These are phyloP conservation scores for Panagrolaimus sp. DNA, from an alignment of 1,140 invertebrate species.

Conservation along the genomic window DNA sequence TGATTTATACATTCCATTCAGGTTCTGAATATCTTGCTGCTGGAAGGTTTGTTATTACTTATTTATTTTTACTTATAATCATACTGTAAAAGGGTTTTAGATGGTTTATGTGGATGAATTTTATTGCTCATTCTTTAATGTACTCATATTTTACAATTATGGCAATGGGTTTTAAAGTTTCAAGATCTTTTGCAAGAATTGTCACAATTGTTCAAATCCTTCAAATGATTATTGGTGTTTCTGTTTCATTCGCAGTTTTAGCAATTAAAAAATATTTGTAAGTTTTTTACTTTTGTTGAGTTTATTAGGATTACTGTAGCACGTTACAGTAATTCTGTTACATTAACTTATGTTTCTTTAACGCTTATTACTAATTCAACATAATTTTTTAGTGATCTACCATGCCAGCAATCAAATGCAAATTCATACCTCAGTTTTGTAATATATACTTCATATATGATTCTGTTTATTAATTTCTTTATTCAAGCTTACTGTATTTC, in stretches of 20 bases:
- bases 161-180: constrained; percentile 20
- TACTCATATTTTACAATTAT: constrained; percentile 25
- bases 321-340: constrained; percentile 15
- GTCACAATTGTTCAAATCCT: constrained; percentile 23
- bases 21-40: constrained; percentile 64
- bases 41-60: too few species aligned
- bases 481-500: constrained; percentile 21
- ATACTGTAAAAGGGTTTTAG: constrained; percentile 80
- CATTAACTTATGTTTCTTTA: not conserved
- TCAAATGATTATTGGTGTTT: constrained; percentile 30
- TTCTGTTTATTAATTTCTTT: constrained; percentile 28
- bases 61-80: too few species aligned
- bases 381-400: constrained; percentile 23
- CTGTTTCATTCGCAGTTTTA: constrained; percentile 21
- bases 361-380: not conserved
- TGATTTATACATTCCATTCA: constrained; percentile 92
- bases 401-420: constrained; percentile 25
- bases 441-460: constrained; percentile 22
- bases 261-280: constrained; percentile 5
- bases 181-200: constrained; percentile 14
- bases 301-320: not conserved
- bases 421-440: constrained; percentile 25
- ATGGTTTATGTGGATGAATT: constrained; percentile 99
- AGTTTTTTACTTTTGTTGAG: not conserved
- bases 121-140: constrained; percentile 73